A percentile compares a stretch with the other conserved stretches of the same genome.
phyloP scores from a whole-genome alignment of 2,113 vertebrate species.

The Ibidorhyncha struthersii region DNA sequence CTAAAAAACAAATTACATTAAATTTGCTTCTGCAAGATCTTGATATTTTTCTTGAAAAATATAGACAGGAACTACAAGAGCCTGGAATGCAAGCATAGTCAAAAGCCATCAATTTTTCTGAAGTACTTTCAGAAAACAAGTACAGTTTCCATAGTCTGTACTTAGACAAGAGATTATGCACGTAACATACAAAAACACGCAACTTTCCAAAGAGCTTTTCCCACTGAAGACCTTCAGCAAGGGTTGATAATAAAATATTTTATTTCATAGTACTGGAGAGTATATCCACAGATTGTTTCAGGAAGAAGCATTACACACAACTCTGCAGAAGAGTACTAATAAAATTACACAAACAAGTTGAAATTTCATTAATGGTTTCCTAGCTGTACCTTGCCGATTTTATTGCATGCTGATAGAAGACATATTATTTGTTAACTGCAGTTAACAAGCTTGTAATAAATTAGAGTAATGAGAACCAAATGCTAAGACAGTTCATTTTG shows the following conservation, averaged over 20 bases:
- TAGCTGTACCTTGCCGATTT: fast-evolving
- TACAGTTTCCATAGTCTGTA: neutral
- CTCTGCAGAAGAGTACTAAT: neutral
- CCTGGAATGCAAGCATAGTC: fast-evolving
- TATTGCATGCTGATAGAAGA: too few species aligned
- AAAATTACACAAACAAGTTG: neutral
- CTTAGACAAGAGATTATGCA: neutral
- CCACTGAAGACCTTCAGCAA: neutral
- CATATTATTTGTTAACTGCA: neutral
- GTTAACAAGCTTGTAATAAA: neutral
- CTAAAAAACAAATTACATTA: neutral
- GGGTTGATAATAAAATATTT: fast-evolving
- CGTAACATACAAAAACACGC: neutral
- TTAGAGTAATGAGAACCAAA: neutral
- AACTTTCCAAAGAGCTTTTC: neutral
- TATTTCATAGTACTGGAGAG: fast-evolving
- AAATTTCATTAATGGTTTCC: neutral
- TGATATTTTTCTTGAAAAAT: neutral
- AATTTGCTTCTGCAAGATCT: neutral
- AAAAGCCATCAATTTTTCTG: neutral
- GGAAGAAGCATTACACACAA: neutral
- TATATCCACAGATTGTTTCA: fast-evolving
- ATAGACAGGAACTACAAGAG: neutral
- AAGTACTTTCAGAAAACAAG: neutral
- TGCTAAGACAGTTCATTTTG: fast-evolving